Base-by-base conservation (phyloP, 2,888 invertebrate species). In the Melikaiella ostensackeni region DNA sequence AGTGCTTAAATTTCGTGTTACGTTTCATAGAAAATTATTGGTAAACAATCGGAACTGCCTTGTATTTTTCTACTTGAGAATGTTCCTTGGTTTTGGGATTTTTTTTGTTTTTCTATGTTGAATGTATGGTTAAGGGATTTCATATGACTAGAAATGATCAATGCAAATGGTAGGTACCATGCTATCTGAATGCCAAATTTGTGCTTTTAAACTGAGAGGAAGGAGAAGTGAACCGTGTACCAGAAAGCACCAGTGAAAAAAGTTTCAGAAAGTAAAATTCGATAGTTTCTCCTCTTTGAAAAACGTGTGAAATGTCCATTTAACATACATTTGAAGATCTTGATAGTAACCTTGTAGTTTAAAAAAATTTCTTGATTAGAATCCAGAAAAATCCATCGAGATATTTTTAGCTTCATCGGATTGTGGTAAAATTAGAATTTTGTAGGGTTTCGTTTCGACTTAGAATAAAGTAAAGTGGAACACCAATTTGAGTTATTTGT, bases 201-300 rank as follows among this genome's bases (percentile, higher is more conserved):
- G 82, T 86, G 82, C 87, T 90, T 88, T 84, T 89, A 90, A 90
- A 90, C 89, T 89, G 91, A 92, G 91, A 91, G 91, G 91, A 90
- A 91, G 90, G 91, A 91, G 89, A 89, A 84, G 84, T 85, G 86
- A 87, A 89, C 88, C 88, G 85, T 85, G 80, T 85, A 81, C 81
- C 82, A 84, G 82, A 85, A 82, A 83, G 74, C 35, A 63, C 57
- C 73, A 57, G 59, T 59, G 33, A 59, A 75, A 35, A 74, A 24
- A 64, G 19, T 64, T 74, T 64, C 16, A 59, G 42, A 55, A 46
- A 38, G 13, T 38, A 42, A 75, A 50, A 7, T 19, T 33, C 33
- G 50, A 50, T 27, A 50, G 30, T 70, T 50, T 50, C 50, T 70
- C 50, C 30, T 30, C 24, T n/a, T n/a, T 21, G 33, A 50, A 33